Evolutionary conservation across 2,888 invertebrate genomes (phyloP).

Genomic region (Cotesia congregata): DNA sequence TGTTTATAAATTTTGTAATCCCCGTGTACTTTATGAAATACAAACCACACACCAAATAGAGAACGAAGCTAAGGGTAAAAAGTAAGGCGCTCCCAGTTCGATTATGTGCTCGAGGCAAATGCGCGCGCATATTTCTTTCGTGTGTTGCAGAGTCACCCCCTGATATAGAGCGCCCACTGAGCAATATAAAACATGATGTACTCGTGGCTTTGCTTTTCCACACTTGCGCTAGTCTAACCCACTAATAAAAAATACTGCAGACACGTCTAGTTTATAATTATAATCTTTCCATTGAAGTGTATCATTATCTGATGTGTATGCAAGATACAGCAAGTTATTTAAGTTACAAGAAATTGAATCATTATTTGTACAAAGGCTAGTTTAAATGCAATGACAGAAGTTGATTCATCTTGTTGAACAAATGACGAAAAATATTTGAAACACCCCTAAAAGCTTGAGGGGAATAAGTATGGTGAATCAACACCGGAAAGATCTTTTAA

Average conservation of each 20-base stretch:
- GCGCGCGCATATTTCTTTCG: constrained; percentile 62
- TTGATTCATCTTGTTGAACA: background rate
- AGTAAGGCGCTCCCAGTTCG: constrained; percentile 69
- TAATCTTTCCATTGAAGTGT: background rate
- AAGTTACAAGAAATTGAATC: too few species aligned
- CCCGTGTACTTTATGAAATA: constrained; percentile 8
- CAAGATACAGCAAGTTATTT: too few species aligned
- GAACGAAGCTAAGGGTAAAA: constrained; percentile 63
- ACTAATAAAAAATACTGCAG: background rate
- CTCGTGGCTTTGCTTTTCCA: constrained; percentile 35
- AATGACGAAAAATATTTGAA: too few species aligned
- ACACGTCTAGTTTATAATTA: background rate
- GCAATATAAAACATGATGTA: constrained; percentile 28
- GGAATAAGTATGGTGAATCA: too few species aligned
- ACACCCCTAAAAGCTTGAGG: too few species aligned
- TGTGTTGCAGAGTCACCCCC: constrained; percentile 34
- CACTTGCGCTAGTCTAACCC: constrained; percentile 27
- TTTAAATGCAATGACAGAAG: constrained; percentile 4
- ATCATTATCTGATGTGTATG: background rate
- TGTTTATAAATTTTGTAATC: background rate
- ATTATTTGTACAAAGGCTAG: background rate
- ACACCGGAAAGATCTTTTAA: too few species aligned
- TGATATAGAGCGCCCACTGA: constrained; percentile 12
- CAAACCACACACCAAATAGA: constrained; percentile 44
- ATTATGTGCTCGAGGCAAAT: constrained; percentile 65